Evolutionary conservation across 2,797 vertebrate genomes (phyloP), one percentile per base, ranked within the genome.

Genomic region (Semotilus atromaculatus): DNA sequence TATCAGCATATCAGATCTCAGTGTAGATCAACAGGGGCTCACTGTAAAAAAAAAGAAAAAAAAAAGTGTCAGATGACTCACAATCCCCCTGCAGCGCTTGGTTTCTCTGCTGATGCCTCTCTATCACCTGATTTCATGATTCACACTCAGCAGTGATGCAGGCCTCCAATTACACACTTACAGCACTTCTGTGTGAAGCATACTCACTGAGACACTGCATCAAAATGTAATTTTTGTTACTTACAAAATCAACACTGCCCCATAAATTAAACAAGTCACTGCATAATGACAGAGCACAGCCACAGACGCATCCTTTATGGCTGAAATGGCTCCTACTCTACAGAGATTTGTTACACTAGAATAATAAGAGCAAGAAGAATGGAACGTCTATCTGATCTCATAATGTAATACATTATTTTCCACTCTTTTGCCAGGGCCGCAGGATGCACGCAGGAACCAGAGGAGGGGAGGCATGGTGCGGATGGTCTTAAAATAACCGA

Each of bases 401-500:
- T 67, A 7, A 48, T 34, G 66, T 80, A 80, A 87, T 85, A 83
- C 86, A 53, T 82, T 71, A 73, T 62, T 55, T 82, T 81, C 83
- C 58, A 60, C 67, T 62, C 45, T 72, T 83, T 75, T 23, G 34
- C 60, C 77, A 60, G 71, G 77, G 73, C 53, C 18, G 23, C 36
- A n/a, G 36, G 82, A 77, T 58, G 48, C 58, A 73, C 19, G 45
- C 58, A 80, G 55, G 71, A 83, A 76, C 76, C 82, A 70, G 62
- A 82, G 43, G 55, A 85, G 80, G 55, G 80, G 75, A 85, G 80
- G 85, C 71, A 75, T 36, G 72, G 64, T 86, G 83, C 45, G 80
- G 80, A 86, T 80, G 60, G 82, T 82, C 85, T 88, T 80, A 82
- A 88, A 89, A 85, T 86, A 85, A 88, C 83, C 38, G 29, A 84